Evolutionary conservation across 2,888 invertebrate species (phyloP).

Genomic region (Silvanus unidentatus): DNA sequence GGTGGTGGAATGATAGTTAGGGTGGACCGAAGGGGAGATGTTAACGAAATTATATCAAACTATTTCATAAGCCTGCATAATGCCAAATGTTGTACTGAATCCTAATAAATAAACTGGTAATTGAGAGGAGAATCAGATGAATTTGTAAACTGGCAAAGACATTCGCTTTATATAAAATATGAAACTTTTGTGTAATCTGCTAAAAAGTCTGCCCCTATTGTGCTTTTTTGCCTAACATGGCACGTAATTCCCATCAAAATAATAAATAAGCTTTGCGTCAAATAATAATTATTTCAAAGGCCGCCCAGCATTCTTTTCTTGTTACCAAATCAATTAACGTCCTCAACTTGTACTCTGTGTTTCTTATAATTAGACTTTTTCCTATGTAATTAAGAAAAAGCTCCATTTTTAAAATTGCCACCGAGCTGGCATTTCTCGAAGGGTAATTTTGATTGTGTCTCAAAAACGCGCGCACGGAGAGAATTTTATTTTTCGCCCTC

Average conservation of each 20-base stretch:
- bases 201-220: too few species aligned
- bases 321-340: slow-evolving; percentile 48
- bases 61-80: too few species aligned
- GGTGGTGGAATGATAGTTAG: slow-evolving; percentile 4
- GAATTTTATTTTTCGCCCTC: slow-evolving; percentile 15
- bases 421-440: slow-evolving; percentile 37
- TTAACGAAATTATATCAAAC: too few species aligned
- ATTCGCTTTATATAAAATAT: too few species aligned
- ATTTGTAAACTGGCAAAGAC: too few species aligned
- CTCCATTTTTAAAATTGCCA: slow-evolving; percentile 46
- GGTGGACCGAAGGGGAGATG: slow-evolving; percentile 10
- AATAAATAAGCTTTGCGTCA: slow-evolving; percentile 36
- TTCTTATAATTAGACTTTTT: slow-evolving; percentile 46
- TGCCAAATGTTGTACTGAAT: too few species aligned
- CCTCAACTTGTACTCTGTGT: slow-evolving; percentile 29
- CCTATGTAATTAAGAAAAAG: slow-evolving; percentile 41
- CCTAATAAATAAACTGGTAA: too few species aligned
- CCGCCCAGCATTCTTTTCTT: slow-evolving; percentile 37
- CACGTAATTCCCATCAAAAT: slow-evolving; percentile 38
- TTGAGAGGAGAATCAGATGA: too few species aligned
- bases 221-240: not conserved
- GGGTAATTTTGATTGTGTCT: slow-evolving; percentile 42
- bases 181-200: too few species aligned
- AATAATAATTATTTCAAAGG: slow-evolving; percentile 33
- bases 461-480: slow-evolving; percentile 25